These are phyloP conservation scores for Macroteleia sp. DNA, from an alignment of 2,888 invertebrate species.

Conservation along the genomic window DNA sequence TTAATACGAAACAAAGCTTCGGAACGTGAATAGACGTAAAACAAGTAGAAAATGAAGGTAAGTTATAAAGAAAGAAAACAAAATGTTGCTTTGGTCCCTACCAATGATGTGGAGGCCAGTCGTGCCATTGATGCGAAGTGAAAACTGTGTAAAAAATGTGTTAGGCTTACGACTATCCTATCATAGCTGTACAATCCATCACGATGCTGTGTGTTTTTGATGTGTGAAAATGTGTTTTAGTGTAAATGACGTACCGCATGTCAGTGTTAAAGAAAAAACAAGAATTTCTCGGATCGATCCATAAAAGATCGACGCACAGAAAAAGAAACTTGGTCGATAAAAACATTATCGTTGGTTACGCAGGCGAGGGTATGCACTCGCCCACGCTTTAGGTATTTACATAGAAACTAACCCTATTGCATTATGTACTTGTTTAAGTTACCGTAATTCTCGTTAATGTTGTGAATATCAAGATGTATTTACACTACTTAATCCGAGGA, in stretches of 20 bases:
- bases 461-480: constrained; percentile 82
- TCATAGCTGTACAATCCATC: constrained; percentile 78
- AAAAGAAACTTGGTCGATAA: constrained; percentile 81
- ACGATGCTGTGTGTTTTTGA: constrained; percentile 76
- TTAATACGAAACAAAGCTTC: constrained; percentile 35
- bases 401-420: constrained; percentile 83
- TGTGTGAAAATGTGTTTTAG: constrained; percentile 70
- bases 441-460: constrained; percentile 80
- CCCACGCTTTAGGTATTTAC: constrained; percentile 76
- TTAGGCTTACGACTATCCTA: constrained; percentile 74
- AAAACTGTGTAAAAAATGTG: constrained; percentile 75
- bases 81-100: constrained; percentile 75
- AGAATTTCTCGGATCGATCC: constrained; percentile 76
- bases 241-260: constrained; percentile 71
- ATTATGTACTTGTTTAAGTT: constrained; percentile 80
- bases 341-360: constrained; percentile 82
- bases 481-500: constrained; percentile 83
- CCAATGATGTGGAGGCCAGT: constrained; percentile 74
- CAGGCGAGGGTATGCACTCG: constrained; percentile 80
- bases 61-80: background rate
- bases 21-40: constrained; percentile 13
- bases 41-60: constrained; percentile 12
- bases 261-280: constrained; percentile 75
- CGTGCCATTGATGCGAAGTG: constrained; percentile 70
- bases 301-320: constrained; percentile 72